Evolutionary conservation across 1,140 invertebrate species (phyloP), one percentile per base, ranked within the genome.

Genomic region (Drosophila sp.): DNA sequence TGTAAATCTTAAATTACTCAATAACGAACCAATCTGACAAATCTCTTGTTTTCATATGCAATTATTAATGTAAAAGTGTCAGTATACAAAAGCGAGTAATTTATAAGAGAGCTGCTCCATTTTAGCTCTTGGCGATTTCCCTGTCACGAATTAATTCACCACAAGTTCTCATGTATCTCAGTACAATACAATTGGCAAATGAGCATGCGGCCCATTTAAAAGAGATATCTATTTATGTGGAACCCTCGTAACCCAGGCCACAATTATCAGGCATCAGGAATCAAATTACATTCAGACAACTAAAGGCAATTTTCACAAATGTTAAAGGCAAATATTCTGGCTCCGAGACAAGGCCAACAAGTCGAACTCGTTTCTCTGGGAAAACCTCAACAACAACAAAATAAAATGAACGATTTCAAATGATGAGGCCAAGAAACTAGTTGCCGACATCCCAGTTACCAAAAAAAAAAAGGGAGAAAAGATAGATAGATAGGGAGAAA

Each of bases 371-470:
- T 21, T 21, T 21, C 21, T 21, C 21, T 21, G 21, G 21, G 61
- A n/a, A n/a, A n/a, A n/a, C 16, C 69, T 40, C 54, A 76, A 69
- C 43, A 78, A 80, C 77, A 81, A 73, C 58, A n/a, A n/a, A n/a
- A n/a, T n/a, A n/a, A n/a, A n/a, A n/a, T n/a, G n/a, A n/a, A n/a
- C n/a, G n/a, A n/a, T n/a, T n/a, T n/a, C n/a, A 59, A 72, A 72
- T 46, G 46, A 67, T 67, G 62, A 72, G 66, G 54, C 63, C 63
- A 50, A 50, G 4, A 54, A 50, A 65, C 32, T 66, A 67, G 51
- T 66, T 66, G 45, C 36, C 48, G 36, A 51, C 58, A 43, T 48
- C 43, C 16, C 41, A 45, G 29, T 61, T 48, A 58, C 50, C 13
- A 41, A 38, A 1, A n/a, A 43, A 41, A 38, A 1, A n/a, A 43